These are phyloP conservation scores for Ianthella basta DNA, from an alignment of 37 sponge, comb jelly and placozoan species.

Conservation along the genomic window DNA sequence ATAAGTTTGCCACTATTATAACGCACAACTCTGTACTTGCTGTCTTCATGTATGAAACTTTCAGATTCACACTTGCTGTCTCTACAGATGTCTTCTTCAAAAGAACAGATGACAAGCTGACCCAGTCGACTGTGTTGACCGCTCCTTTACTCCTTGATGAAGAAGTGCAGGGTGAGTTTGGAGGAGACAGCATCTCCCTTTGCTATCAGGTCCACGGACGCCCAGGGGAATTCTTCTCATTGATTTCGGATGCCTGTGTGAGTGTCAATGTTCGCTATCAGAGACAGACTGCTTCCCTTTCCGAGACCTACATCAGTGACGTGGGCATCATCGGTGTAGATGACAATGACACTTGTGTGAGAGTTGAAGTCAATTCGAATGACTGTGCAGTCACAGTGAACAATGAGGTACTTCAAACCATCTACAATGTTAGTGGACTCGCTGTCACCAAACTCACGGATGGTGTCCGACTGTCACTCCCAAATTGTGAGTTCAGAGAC, in stretches of 20 bases:
- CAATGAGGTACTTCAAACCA: not conserved
- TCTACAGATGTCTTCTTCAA: not conserved
- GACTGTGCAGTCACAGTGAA: not conserved
- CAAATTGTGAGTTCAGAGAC: slow-evolving; percentile 28
- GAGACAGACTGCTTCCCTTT: not conserved
- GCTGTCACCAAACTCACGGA: not conserved
- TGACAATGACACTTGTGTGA: slow-evolving; percentile 1
- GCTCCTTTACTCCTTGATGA: slow-evolving; percentile 14
- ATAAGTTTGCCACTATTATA: too few relatives aligned
- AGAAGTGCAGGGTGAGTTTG: not conserved
- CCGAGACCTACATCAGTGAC: not conserved
- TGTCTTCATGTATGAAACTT: too few relatives aligned
- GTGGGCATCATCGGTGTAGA: slow-evolving; percentile 23
- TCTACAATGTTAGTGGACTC: not conserved
- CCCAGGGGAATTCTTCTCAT: not conserved
- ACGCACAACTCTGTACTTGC: too few relatives aligned
- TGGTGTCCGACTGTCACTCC: not conserved
- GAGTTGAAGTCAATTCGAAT: not conserved
- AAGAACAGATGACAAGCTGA: not conserved
- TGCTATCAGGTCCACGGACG: slow-evolving; percentile 25
- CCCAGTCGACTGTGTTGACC: slow-evolving; percentile 5
- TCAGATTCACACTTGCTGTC: too few relatives aligned
- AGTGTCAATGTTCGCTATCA: slow-evolving; percentile 11
- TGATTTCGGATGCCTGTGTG: slow-evolving; percentile 19
- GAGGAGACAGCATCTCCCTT: not conserved